A percentile compares a stretch with the other conserved stretches of the same genome.
These are phyloP conservation scores for Stenoptilia bipunctidactyla DNA, from an alignment of 2,888 invertebrate genomes.

Conservation along the genomic window DNA sequence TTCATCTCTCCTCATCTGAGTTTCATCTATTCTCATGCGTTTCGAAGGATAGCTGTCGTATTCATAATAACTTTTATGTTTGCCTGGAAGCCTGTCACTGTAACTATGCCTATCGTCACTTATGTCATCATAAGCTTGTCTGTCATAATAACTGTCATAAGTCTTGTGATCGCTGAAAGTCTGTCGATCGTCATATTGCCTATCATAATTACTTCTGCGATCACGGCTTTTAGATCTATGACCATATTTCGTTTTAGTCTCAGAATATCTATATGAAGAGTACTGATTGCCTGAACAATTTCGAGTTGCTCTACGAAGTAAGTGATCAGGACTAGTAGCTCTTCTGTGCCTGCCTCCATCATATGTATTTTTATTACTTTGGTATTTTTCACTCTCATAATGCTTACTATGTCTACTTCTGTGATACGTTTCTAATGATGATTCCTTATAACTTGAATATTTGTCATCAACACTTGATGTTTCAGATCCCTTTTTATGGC, in stretches of 20 bases:
- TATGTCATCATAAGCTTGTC: neutral
- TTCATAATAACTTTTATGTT: constrained; percentile 29
- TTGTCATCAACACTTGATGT: constrained; percentile 23
- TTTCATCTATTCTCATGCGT: constrained; percentile 25
- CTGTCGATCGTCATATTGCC: constrained; percentile 18
- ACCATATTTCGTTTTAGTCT: constrained; percentile 16
- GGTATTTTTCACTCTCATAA: constrained; percentile 8
- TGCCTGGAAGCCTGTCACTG: constrained; percentile 10
- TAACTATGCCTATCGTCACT: constrained; percentile 4
- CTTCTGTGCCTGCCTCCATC: constrained; percentile 14
- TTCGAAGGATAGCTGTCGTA: constrained; percentile 34
- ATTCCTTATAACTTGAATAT: constrained; percentile 19
- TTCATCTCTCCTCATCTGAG: constrained; percentile 16
- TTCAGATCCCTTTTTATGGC: constrained; percentile 20
- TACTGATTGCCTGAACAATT: constrained; percentile 21
- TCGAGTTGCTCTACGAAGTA: constrained; percentile 17
- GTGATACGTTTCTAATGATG: constrained; percentile 14
- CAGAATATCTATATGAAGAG: constrained; percentile 18
- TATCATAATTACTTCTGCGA: constrained; percentile 11
- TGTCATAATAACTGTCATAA: too few species aligned
- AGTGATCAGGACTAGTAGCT: constrained; percentile 29
- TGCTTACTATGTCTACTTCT: constrained; percentile 6
- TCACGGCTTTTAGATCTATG: constrained; percentile 16
- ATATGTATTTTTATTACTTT: constrained; percentile 5
- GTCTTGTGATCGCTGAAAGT: neutral